Evolutionary conservation across 23 tunicate genomes (phyloP).

Genomic region (Corella eumyota): DNA sequence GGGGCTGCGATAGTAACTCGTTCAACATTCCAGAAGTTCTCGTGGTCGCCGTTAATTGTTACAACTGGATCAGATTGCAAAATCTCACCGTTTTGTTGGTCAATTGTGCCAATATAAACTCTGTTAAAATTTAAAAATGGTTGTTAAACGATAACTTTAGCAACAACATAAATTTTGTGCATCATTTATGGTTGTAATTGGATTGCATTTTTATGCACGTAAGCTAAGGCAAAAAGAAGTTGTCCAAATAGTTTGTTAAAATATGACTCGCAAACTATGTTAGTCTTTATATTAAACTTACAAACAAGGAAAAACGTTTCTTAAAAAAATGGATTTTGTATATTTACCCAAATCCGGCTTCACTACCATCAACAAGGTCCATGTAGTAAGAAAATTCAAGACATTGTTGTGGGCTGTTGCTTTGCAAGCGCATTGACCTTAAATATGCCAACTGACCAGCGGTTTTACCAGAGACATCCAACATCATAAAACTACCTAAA

Average conservation of each 20-base stretch:
- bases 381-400: constrained; percentile 62
- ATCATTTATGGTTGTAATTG: constrained; percentile 20
- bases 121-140: constrained; percentile 12
- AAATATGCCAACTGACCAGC: constrained; percentile 20
- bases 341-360: constrained; percentile 27
- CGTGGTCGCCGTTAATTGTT: constrained; percentile 40
- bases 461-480: constrained; percentile 19
- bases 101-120: constrained; percentile 44
- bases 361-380: constrained; percentile 37
- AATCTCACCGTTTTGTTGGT: constrained; percentile 36
- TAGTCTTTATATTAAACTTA: constrained; percentile 25
- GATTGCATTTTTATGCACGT: constrained; percentile 26
- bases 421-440: constrained; percentile 49
- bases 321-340: too few relatives aligned
- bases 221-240: not conserved
- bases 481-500: constrained; percentile 82
- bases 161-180: constrained; percentile 34
- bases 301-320: too few relatives aligned
- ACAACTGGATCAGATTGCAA: constrained; percentile 3
- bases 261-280: constrained; percentile 11
- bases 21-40: constrained; percentile 34
- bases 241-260: constrained; percentile 19
- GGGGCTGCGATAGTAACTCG: constrained; percentile 47
- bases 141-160: constrained; percentile 23
- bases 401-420: constrained; percentile 41